Base-by-base conservation (phyloP, 2,113 vertebrate species). In the Danionella cerebrum region DNA sequence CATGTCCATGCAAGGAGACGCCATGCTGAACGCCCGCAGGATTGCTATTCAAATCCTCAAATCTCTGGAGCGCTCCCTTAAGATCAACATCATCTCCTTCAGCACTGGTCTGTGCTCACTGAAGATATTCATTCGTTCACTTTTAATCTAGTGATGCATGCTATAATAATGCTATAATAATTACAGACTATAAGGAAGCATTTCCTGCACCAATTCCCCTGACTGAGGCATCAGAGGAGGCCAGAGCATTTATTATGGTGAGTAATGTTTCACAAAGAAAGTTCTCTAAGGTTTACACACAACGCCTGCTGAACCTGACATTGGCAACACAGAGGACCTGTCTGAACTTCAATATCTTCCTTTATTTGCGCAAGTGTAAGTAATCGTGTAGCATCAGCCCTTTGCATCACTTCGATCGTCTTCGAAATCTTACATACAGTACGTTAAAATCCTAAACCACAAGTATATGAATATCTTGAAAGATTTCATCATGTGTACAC, bases 1-100 rank as follows among this genome's bases (percentile, higher is more conserved):
- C 0, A 88, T 84, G 83, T 95, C 91, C 65, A 90, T 94, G 90
- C 84, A 66, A 59, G 89, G 87, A 18, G 82, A 82, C 64, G 53
- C 71, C 18, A 80, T 92, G 38, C 22, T 53, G 6, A 71, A 80
- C 22, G 89, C 90, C 47, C 88, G 86, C 59, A 80, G 69, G 3
- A 82, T 93, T n/a, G 87, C 89, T 54, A 72, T 91, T 58, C 55
- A 77, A 7, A 64, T 84, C 6, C 79, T 94, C 29, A 72, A 73
- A 19, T 51, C 72, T 25, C 53, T 89, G 18, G n/a, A 41, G n/a
- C 47, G 5, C 25, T 80, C 66, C 45, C 1, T 86, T 1, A 87
- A 66, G 65, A 14, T 92, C 18, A 94, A 90, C 31, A 16, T 93
- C 2, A 3, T 92, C 53, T 80, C 78, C 38, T 93, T 96, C 64